Evolutionary conservation across 2,113 vertebrate species (phyloP), one percentile per base, ranked within the genome.

Genomic region (Ascaphus truei): DNA sequence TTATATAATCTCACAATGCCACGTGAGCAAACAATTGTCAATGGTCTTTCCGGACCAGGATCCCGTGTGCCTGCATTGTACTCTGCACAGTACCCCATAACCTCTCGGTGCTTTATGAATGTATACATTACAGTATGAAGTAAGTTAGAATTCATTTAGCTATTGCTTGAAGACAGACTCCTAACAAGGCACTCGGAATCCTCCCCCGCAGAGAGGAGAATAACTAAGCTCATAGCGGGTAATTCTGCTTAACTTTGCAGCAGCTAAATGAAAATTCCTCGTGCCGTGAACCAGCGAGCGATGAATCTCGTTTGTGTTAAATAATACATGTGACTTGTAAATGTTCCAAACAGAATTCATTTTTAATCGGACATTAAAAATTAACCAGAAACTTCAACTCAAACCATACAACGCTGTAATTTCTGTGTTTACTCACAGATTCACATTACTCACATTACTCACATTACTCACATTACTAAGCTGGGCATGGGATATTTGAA

Each of bases 321-420:
- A 69, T 69, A 69, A 69, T 69, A 25, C 45, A 69, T 69, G 9
- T 4, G 31, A 39, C 43, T 39, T 69, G 66, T 65, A 65, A 65
- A 50, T n/a, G 33, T 51, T 51, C 66, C 66, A 51, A 39, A 59
- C 66, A 3, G 43, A 36, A 60, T 69, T 51, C 30, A 60, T 47
- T 39, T 60, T 69, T 69, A 59, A 69, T 69, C 31, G 33, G n/a
- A 25, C 23, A 69, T 69, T 50, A 69, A 60, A 69, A 39, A 50
- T 60, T 69, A 50, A 69, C 7, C 18, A 56, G 62, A 11, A 48
- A 41, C 62, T 39, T 22, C 62, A 11, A n/a, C 33, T 53, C 62
- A 22, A 34, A 22, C 62, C 62, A 16, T 41, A 22, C 62, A 27
- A 53, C 48, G 27, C 30, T 31, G 10, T 63, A 34, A 64, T 41